Evolutionary conservation across 2,113 vertebrate genomes (phyloP).

Genomic region (Pedionomus torquatus): DNA sequence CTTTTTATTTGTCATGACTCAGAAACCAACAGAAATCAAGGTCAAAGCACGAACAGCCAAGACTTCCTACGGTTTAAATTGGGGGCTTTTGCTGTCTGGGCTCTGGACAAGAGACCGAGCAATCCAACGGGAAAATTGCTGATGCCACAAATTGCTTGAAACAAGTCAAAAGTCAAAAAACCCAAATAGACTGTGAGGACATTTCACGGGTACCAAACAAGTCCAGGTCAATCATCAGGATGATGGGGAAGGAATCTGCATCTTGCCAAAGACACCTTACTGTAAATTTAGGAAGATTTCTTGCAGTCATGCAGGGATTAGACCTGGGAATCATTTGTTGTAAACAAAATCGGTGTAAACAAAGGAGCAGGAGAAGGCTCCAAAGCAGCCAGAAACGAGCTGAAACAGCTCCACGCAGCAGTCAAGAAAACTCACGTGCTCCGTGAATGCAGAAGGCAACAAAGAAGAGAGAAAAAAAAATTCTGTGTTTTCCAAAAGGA

Average conservation of each 20-base stretch:
- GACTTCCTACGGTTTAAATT: neutral
- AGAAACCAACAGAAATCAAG: neutral
- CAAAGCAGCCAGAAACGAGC: neutral
- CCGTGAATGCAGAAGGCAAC: neutral
- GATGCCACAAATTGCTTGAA: neutral
- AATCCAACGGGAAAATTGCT: neutral
- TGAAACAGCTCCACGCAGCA: neutral
- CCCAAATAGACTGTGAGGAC: neutral
- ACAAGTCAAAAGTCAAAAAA: neutral
- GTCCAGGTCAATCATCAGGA: neutral
- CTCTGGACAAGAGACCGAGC: neutral
- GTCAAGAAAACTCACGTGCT: neutral
- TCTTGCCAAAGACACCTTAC: neutral
- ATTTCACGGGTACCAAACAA: neutral
- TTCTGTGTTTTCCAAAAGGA: accelerated
- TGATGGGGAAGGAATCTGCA: neutral
- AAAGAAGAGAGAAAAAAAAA: neutral
- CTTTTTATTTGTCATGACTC: neutral
- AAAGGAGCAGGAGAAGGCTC: accelerated
- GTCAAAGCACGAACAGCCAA: neutral
- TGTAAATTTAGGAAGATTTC: neutral
- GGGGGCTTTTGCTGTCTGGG: neutral
- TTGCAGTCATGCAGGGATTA: accelerated
- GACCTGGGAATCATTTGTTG: neutral
- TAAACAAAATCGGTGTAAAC: no score